Evolutionary conservation across 2,888 invertebrate genomes (phyloP), one percentile per base, ranked within the genome.

Genomic region (Xanthia togata): DNA sequence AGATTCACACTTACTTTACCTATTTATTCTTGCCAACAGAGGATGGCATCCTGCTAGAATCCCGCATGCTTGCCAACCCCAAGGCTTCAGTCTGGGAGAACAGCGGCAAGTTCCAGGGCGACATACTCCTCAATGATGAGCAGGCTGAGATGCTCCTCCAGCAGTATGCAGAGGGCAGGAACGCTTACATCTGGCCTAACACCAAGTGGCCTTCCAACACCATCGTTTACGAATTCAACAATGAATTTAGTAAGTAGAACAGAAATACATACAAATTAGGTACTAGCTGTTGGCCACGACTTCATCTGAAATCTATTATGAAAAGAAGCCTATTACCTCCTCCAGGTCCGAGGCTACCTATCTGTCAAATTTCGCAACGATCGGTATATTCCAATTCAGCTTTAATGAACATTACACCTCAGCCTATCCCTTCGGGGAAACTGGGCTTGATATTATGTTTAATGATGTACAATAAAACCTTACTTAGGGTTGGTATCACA

Each of bases 101-200:
- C 87, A 93, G 93, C 79, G 94, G 94, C 81, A 93, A 92, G 82
- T 93, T 83, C 89, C 88, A 94, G 83, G 94, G 94, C 1, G 94
- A 94, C 82, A 94, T 94, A 5, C 71, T 93, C 12, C 89, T 94
- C 64, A 91, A 91, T 47, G 92, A 93, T 23, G 88, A 89, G 64
- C 85, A 90, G 73, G 87, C 92, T 3, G 89, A 92, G 23, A 47
- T 70, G n/a, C 86, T 94, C 87, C 76, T 93, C 2, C 70, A 88
- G 59, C 88, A 91, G 75, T 93, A 88, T 74, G 79, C 92, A 0
- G 53, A 71, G 26, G 91, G 91, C 17, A 85, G 91, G n/a, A 91
- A 90, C 77, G 93, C 93, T 0, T 91, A 92, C 84, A 89, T 87
- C 76, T 89, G 88, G 89, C 90, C 91, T 0, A 87, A 91, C 79